Evolutionary conservation across 1,140 invertebrate species (phyloP).

Genomic region (Drosophila malerkotliana): DNA sequence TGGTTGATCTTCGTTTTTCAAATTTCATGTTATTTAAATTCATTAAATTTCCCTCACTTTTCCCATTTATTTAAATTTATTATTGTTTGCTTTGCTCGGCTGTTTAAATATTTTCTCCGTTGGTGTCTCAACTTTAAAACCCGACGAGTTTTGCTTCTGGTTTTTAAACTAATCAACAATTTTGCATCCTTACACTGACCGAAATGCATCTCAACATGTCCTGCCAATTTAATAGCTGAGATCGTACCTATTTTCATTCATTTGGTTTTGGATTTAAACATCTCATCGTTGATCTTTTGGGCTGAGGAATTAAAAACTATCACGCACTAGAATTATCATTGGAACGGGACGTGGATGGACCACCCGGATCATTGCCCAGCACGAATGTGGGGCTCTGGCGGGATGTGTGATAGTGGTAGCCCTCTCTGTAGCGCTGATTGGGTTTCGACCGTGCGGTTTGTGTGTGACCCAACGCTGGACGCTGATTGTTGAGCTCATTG

Average conservation of each 20-base stretch:
- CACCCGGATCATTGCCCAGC: constrained; percentile 80
- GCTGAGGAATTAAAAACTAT: constrained; percentile 83
- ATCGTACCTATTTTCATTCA: constrained; percentile 9
- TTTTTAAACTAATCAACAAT: constrained; percentile 75
- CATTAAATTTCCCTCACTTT: constrained; percentile 65
- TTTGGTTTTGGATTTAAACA: constrained; percentile 11
- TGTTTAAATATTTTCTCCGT: constrained; percentile 62
- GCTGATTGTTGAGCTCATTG: constrained; percentile 83
- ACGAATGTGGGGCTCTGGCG: constrained; percentile 84
- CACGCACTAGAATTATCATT: constrained; percentile 84
- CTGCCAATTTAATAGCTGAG: constrained; percentile 50
- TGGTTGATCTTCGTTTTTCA: constrained; percentile 54
- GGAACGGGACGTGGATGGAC: constrained; percentile 84
- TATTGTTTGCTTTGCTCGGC: constrained; percentile 77
- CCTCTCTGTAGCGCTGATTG: constrained; percentile 83
- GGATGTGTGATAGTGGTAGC: constrained; percentile 84
- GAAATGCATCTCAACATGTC: constrained; percentile 56
- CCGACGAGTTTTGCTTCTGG: constrained; percentile 54
- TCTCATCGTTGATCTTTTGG: constrained; percentile 25
- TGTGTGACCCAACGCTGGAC: constrained; percentile 83
- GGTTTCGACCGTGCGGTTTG: constrained; percentile 83
- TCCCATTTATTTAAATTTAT: constrained; percentile 78
- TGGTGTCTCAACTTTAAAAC: constrained; percentile 38
- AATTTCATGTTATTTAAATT: constrained; percentile 63
- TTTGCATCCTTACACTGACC: constrained; percentile 62